Percentiles rank a stretch among this genome's conserved stretches.
These are phyloP conservation scores for Poeciliopsis gracilis DNA, from an alignment of 2,797 vertebrate species.

Conservation along the genomic window DNA sequence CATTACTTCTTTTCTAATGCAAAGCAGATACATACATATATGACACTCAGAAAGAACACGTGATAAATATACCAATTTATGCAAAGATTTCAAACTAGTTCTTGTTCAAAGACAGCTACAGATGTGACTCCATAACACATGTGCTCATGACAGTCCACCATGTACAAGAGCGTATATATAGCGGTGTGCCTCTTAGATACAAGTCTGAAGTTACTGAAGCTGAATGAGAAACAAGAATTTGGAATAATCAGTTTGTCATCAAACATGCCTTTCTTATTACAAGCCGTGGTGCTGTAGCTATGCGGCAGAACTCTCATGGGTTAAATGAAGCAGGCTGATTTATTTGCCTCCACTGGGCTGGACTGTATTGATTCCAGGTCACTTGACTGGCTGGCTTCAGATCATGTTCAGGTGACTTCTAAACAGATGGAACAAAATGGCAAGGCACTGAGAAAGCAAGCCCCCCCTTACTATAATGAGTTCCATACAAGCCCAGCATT, in stretches of 20 bases:
- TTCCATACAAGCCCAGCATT: slow-evolving; percentile 62
- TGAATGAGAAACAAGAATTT: slow-evolving; percentile 41
- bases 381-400: slow-evolving; percentile 73
- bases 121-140: slow-evolving; percentile 23
- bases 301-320: slow-evolving; percentile 54
- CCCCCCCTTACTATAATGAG: slow-evolving; percentile 56
- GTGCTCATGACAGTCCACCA: slow-evolving; percentile 34
- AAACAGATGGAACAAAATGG: slow-evolving; percentile 70
- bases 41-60: slow-evolving; percentile 16
- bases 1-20: slow-evolving; percentile 18
- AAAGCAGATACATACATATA: background rate
- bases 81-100: slow-evolving; percentile 21
- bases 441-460: slow-evolving; percentile 56
- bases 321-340: slow-evolving; percentile 71
- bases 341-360: slow-evolving; percentile 65
- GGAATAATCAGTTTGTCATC: slow-evolving; percentile 61
- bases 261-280: slow-evolving; percentile 61
- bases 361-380: slow-evolving; percentile 77
- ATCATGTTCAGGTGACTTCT: slow-evolving; percentile 75
- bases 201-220: slow-evolving; percentile 31
- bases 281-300: slow-evolving; percentile 12
- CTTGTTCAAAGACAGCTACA: slow-evolving; percentile 13
- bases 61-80: slow-evolving; percentile 3
- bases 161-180: slow-evolving; percentile 25
- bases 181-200: slow-evolving; percentile 22